These are phyloP conservation scores for Spinus olivaceus DNA, from an alignment of 2,797 vertebrate genomes.

Conservation along the genomic window DNA sequence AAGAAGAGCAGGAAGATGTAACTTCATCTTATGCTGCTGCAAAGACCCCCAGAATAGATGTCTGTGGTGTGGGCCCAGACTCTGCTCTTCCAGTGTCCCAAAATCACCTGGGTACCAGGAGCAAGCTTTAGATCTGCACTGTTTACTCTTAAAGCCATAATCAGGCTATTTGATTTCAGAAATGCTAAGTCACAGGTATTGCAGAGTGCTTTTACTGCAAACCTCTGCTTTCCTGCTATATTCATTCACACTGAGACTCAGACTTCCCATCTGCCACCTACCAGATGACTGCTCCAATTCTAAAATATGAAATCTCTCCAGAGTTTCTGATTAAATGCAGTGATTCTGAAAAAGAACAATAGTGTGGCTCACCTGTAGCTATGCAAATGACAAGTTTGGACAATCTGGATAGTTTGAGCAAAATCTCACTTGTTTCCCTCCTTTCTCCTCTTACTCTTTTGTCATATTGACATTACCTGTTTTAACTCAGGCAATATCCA, in stretches of 20 bases:
- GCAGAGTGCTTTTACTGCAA: not conserved
- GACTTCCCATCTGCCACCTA: not conserved
- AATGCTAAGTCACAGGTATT: not conserved
- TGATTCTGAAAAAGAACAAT: not conserved
- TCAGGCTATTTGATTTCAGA: not conserved
- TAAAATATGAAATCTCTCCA: not conserved
- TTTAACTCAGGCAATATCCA: not conserved
- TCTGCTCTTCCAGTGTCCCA: not conserved
- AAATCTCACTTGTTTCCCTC: not conserved
- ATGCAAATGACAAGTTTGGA: not conserved
- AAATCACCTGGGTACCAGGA: not conserved
- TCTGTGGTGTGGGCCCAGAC: not conserved
- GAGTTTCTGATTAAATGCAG: not conserved
- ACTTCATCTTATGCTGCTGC: not conserved
- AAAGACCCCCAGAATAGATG: not conserved
- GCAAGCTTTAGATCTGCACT: not conserved
- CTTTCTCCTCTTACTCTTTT: not conserved
- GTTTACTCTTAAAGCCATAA: not conserved
- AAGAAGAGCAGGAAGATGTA: not conserved
- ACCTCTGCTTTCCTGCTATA: not conserved
- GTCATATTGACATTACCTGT: not conserved
- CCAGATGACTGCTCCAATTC: not conserved
- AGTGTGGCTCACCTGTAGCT: not conserved
- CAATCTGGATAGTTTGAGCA: not conserved
- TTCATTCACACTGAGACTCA: not conserved